Base-by-base conservation (phyloP, 1,140 invertebrate species). In the Gryon sp. region DNA sequence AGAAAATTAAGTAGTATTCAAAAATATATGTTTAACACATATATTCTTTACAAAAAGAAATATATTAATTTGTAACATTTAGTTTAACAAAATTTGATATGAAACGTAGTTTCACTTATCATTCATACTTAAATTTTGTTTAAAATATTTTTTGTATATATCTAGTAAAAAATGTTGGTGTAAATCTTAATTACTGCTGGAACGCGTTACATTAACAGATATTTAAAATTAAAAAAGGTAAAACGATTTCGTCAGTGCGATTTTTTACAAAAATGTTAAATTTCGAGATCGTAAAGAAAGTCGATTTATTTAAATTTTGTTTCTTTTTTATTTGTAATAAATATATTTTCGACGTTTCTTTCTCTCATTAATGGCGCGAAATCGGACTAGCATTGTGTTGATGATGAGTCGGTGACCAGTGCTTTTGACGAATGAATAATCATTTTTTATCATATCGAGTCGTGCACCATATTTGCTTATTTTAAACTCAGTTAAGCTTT, bases 331-430 rank as follows among this genome's bases (percentile, higher is more conserved):
- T 41, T n/a, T 3, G 32, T 68, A 75, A 70, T 77, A 77, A 72
- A 72, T 72, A 77, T 72, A 76, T 76, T 62, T 59, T 30, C 12
- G 30, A 26, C 41, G 66, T 36, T 53, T 46, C 41, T 40, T 40
- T 73, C 52, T 50, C 41, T 50, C 15, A 26, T 52, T 43, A 28
- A 79, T 68, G 59, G 65, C 57, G 55, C 28, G 14, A 52, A 70
- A 53, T 79, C 48, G 74, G 82, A 86, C 84, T 87, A 86, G 84
- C 69, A 83, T 79, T 79, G 76, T 73, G 57, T 52, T 77, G 30
- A 62, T 57, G 72, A 83, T 62, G 65, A 66, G 43, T 76, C 60
- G 18, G 60, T 76, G 66, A 80, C 75, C 80, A 80, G 77, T 83
- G 82, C 70, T 82, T 57, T 41, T 38, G 43, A 55, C 59, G 20